Evolutionary conservation across 2,888 invertebrate species (phyloP), one percentile per base, ranked within the genome.

Genomic region (Ophonus ardosiacus): DNA sequence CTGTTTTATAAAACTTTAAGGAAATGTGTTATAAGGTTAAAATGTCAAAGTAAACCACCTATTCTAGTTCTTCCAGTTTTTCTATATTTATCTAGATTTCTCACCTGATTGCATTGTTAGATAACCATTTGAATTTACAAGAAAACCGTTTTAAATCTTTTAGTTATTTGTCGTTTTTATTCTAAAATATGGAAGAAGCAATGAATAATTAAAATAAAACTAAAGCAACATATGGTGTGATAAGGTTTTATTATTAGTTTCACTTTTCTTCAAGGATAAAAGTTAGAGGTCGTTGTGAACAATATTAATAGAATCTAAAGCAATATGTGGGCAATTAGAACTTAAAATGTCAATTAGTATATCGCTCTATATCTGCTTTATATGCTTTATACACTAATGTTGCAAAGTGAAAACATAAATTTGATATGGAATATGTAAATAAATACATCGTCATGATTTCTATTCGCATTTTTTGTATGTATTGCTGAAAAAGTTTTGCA

Each of bases 51-150:
- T 13, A 51, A 51, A 51, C 43, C 13, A 51, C 43, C 31, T 51
- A 51, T 8, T 51, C 43, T 51, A 51, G 43, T 51, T 51, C 43
- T 51, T 51, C 68, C 68, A 68, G 68, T 68, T 63, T 63, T 63
- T 63, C 10, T 63, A 59, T 59, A 24, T 24, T 63, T 63, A 63
- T 63, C 63, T 59, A 24, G 31, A 68, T 68, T 68, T 68, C 68
- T n/a, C 74, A 74, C 74, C 74, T 74, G 74, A 43, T 74, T 43
- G 1, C n/a, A 51, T n/a, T 31, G 68, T 68, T 68, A 68, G 38
- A 68, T 68, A 68, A 68, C 31, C 15, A 68, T 51, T 74, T 74
- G 71, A 74, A 74, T 74, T 74, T 43, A 74, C 71, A 74, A 74
- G 71, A 18, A 74, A 74, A 43, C 40, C 13, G 40, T 74, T 74